Base-by-base conservation (phyloP, 2,113 vertebrate species). In the Accipiter cooperii region DNA sequence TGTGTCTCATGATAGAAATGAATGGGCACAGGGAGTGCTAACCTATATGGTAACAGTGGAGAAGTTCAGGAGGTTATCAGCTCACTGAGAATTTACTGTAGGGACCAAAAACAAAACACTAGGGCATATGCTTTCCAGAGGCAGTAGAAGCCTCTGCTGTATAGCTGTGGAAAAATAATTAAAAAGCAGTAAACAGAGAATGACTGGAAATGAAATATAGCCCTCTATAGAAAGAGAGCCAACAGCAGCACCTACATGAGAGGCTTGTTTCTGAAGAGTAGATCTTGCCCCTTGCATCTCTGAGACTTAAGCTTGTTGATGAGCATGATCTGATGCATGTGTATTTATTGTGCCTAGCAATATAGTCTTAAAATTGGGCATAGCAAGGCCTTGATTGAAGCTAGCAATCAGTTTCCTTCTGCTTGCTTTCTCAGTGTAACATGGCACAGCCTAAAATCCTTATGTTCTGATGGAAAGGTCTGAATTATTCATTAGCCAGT, bases 401-500 rank as follows among this genome's bases (percentile, higher is more conserved):
- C 86, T 87, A 93, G 91, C 87, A 96, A 94, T 96, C 96, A 92
- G 80, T 29, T 84, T 94, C 74, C 91, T 82, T 90, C 34, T 74
- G 47, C 76, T 88, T 85, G 65, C 76, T 94, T 69, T 89, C 76
- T 85, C 60, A 9, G 10, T 14, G 13, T 65, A 92, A 75, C 94
- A 57, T 52, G 19, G 74, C 6, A 57, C 76, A 90, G 93, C 57
- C 94, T 97, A 95, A 97, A 98, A 97, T 96, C 89, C 90, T 78
- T 73, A n/a, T 7, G n/a, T 91, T 93, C 90, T 97, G 97, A 95
- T 95, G 83, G 96, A 97, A 95, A 97, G 74, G 55, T 94, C 95
- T 98, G 98, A 98, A 98, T 98, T 98, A 98, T 98, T 98, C 98
- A 98, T 98, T 96, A 98, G 60, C 36, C 89, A 70, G 79, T 86